A percentile compares a stretch with the other conserved stretches of the same genome.
These are phyloP conservation scores for Orientallactaga sibirica DNA, from an alignment of 2,797 vertebrate species.

Conservation along the genomic window DNA sequence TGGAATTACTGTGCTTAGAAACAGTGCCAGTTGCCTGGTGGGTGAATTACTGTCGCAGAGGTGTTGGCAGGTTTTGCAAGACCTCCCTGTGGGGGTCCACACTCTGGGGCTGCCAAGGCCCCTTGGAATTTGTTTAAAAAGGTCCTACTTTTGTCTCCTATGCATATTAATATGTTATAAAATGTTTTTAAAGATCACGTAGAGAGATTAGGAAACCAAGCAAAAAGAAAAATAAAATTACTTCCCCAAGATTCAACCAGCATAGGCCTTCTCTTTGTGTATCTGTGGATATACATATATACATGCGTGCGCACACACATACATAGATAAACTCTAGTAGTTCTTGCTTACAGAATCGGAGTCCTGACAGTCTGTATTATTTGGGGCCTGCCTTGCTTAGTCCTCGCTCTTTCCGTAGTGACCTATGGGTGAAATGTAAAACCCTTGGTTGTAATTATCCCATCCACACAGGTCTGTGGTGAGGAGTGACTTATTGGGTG, in stretches of 20 bases:
- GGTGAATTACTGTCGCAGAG: constrained; percentile 64
- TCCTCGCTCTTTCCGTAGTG: not conserved
- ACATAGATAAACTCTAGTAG: not conserved
- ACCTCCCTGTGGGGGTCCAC: constrained; percentile 35
- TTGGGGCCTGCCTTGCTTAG: not conserved
- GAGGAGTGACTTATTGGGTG: not conserved
- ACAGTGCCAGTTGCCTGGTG: constrained; percentile 69
- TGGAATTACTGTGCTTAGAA: constrained; percentile 72
- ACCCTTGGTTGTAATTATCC: not conserved
- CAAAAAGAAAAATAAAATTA: constrained; percentile 44
- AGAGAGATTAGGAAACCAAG: constrained; percentile 56
- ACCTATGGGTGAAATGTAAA: not conserved
- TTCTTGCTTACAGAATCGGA: constrained; percentile 23
- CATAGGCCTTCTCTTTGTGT: not conserved
- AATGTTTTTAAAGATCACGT: constrained; percentile 31
- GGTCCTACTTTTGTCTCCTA: constrained; percentile 40
- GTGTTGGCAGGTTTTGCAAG: constrained; percentile 59
- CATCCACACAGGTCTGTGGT: not conserved
- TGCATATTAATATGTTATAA: constrained; percentile 53
- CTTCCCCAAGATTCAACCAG: not conserved
- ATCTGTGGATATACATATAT: not conserved
- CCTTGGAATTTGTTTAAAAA: constrained; percentile 30
- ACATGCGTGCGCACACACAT: not conserved
- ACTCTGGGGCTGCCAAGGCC: not conserved
- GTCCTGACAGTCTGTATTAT: not conserved